A percentile compares a stretch with the other conserved stretches of the same genome.
These are phyloP conservation scores for Ceratina calcarata DNA, from an alignment of 1,140 invertebrate genomes.

Conservation along the genomic window DNA sequence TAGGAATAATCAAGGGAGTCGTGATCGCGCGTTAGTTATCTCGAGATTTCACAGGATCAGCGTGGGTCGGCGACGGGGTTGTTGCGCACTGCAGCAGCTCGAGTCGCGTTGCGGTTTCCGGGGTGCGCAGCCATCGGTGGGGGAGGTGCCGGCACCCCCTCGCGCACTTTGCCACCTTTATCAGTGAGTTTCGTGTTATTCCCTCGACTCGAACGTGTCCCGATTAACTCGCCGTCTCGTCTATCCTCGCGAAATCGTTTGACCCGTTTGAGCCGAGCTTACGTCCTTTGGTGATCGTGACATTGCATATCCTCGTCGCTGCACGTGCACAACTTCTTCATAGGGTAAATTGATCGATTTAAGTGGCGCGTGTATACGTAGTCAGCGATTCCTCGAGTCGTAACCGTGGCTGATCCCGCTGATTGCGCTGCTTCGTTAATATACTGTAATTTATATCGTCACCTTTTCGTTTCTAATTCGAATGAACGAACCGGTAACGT, in stretches of 20 bases:
- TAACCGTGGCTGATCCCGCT: not conserved
- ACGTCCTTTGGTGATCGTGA: not conserved
- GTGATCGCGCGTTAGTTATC: not conserved
- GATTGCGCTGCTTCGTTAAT: not conserved
- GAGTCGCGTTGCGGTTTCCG: slow-evolving; percentile 32
- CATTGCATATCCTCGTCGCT: not conserved
- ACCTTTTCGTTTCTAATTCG: not conserved
- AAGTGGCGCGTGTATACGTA: slow-evolving; percentile 9
- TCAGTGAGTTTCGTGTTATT: slow-evolving; percentile 36
- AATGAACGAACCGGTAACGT: not conserved
- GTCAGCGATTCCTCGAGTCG: slow-evolving; percentile 11
- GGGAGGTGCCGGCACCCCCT: not conserved
- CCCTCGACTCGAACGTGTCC: slow-evolving; percentile 1
- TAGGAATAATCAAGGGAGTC: not conserved
- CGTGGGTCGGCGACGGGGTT: not conserved
- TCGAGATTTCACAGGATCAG: not conserved
- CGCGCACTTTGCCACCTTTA: slow-evolving; percentile 2
- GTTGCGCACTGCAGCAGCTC: slow-evolving; percentile 57
- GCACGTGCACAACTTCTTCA: slow-evolving; percentile 14
- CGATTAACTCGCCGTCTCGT: not conserved
- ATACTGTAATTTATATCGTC: not conserved
- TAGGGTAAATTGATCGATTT: slow-evolving; percentile 43
- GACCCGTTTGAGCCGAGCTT: not conserved
- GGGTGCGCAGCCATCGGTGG: slow-evolving; percentile 51
- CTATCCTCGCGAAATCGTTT: not conserved